Conservation (phyloP, 2,888 invertebrate species). For the Gisinianus flammeolus region DNA sequence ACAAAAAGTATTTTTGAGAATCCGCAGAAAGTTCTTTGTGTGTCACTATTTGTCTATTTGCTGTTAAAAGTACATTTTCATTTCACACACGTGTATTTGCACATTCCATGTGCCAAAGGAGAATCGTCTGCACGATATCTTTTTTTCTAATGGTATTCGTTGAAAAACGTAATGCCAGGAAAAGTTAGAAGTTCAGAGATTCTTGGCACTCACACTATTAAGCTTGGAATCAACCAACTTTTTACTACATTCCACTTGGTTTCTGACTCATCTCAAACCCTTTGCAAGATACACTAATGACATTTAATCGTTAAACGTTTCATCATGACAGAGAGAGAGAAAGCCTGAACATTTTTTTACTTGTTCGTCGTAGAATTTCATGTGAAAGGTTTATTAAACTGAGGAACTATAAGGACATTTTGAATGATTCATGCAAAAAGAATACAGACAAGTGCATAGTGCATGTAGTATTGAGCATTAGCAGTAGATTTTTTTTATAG, state of each 20-base stretch:
- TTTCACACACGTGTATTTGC: background rate
- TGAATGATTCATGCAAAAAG: background rate
- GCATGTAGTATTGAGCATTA: background rate
- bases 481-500: too few relatives aligned
- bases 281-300: background rate
- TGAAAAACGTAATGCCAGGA: background rate
- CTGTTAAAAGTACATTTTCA: background rate
- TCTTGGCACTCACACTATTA: background rate
- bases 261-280: background rate
- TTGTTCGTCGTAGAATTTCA: background rate
- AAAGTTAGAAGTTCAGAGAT: background rate
- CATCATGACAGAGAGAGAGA: too few relatives aligned
- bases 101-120: background rate
- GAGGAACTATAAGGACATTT: background rate
- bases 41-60: background rate
- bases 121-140: background rate
- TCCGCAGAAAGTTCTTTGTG: background rate
- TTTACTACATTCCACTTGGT: too few relatives aligned
- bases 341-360: background rate
- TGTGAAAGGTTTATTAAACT: background rate
- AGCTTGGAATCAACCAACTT: background rate
- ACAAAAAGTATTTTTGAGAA: background rate
- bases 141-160: background rate
- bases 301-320: background rate
- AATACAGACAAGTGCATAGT: background rate